Base-by-base conservation (phyloP, 2,888 invertebrate genomes). In the Torymus aiolomorphi region DNA sequence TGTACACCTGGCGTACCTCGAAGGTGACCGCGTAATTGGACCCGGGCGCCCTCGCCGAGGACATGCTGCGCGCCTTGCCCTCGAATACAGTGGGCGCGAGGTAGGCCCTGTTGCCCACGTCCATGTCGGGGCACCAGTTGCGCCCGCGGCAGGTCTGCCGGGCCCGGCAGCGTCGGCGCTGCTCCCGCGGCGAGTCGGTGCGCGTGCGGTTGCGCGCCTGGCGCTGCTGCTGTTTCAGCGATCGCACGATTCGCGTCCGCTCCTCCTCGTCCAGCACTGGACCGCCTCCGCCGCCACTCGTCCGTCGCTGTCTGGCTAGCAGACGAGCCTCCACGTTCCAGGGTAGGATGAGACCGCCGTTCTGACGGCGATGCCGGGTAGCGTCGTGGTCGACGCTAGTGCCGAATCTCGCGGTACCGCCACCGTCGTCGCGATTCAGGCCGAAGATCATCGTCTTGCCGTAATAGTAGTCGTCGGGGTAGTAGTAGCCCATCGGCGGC, bases 1-100 rank as follows among this genome's bases (percentile, higher is more conserved):
- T 95, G 89, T 92, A 93, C 83, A 93, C 92, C 83, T 92, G 91
- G 84, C 92, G 91, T 84, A 95, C 94, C 88, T 93, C 93, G 89
- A 95, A 94, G 80, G 94, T 93, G 84, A 93, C 94, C 82, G 93
- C 93, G 90, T 94, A 94, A 86, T 93, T 93, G 63, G 91, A 91
- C 78, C 89, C 90, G 76, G 91, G 91, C 70, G 92, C 92, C 70
- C 93, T 91, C 84, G 92, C 91, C 74, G 92, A 91, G 84, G 93
- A 93, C 92, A 93, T 93, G 83, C 94, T 94, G 83, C 93, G 91
- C 79, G 93, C 94, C 87, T 93, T 93, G 81, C 94, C 94, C 88
- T 92, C 92, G 89, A 95, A 93, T 67, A 95, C 94, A 75, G 93
- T 94, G 83, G 93, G 93, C 82, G 94, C 94, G 82, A 92, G 91